Percentiles rank a stretch among this genome's conserved stretches.
Conservation (phyloP, 1,140 invertebrate genomes). For the Calliphora vicina region DNA sequence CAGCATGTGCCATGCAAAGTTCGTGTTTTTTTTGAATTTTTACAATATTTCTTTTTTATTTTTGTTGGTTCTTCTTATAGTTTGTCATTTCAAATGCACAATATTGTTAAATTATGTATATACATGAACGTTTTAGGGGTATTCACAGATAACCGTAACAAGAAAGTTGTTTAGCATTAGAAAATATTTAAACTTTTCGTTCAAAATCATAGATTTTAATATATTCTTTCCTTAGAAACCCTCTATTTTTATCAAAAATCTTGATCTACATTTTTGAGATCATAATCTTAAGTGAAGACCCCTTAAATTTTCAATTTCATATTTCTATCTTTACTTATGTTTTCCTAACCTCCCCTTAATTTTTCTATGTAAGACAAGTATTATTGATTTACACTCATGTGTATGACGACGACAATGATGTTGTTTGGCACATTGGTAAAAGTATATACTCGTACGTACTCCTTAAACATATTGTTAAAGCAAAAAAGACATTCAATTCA, state of each 20-base stretch:
- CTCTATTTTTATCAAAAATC: too few relatives aligned
- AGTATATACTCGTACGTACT: not conserved
- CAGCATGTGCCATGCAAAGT: not conserved
- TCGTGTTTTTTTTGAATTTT: not conserved
- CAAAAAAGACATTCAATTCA: not conserved
- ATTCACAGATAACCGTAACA: not conserved
- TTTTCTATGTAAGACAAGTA: not conserved
- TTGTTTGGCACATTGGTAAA: not conserved
- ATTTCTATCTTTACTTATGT: not conserved
- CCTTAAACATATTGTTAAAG: not conserved
- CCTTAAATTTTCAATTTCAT: not conserved
- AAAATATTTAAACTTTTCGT: too few relatives aligned
- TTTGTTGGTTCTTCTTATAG: not conserved
- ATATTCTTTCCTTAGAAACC: too few relatives aligned
- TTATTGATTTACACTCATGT: not conserved
- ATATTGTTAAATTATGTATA: slow-evolving; percentile 2
- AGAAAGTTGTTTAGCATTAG: too few relatives aligned
- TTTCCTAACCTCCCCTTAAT: not conserved
- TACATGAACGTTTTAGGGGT: not conserved
- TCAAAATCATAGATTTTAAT: too few relatives aligned
- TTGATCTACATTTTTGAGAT: too few relatives aligned
- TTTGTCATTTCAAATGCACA: not conserved
- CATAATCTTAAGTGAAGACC: too few relatives aligned
- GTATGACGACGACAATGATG: too few relatives aligned
- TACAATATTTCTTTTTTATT: not conserved